A percentile compares a stretch with the other conserved stretches of the same genome.
Evolutionary conservation across 2,113 vertebrate genomes (phyloP).

Genomic region (Scytalopus superciliaris): DNA sequence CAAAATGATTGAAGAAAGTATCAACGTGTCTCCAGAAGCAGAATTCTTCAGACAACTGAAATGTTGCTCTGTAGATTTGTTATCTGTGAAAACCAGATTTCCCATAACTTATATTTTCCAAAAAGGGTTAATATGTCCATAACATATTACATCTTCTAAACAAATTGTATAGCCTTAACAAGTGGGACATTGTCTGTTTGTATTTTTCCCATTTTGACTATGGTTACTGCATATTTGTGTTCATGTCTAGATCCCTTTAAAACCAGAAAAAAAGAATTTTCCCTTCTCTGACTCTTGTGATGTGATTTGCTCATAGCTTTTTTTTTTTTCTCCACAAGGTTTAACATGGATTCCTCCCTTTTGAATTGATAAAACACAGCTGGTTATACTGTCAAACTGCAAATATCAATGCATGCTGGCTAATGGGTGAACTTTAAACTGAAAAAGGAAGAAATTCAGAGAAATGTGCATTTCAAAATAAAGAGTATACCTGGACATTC

Average conservation of each 20-base stretch:
- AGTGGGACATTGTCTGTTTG: not conserved
- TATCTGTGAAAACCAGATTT: not conserved
- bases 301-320: not conserved
- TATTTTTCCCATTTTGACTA: not conserved
- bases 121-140: not conserved
- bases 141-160: not conserved
- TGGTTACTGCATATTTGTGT: not conserved
- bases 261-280: not conserved
- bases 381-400: not conserved
- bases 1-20: not conserved
- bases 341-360: not conserved
- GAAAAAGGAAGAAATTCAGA: not conserved
- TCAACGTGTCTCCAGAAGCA: fast-evolving
- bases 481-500: not conserved
- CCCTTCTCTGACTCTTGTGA: not conserved
- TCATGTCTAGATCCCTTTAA: not conserved
- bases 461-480: not conserved
- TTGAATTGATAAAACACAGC: not conserved
- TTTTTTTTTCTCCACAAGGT: not conserved
- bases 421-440: not conserved
- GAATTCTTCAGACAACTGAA: not conserved
- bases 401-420: not conserved
- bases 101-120: not conserved
- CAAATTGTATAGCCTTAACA: not conserved
- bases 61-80: not conserved